These are phyloP conservation scores for Penaeus vannamei DNA, from an alignment of 1,140 invertebrate genomes.

Conservation along the genomic window DNA sequence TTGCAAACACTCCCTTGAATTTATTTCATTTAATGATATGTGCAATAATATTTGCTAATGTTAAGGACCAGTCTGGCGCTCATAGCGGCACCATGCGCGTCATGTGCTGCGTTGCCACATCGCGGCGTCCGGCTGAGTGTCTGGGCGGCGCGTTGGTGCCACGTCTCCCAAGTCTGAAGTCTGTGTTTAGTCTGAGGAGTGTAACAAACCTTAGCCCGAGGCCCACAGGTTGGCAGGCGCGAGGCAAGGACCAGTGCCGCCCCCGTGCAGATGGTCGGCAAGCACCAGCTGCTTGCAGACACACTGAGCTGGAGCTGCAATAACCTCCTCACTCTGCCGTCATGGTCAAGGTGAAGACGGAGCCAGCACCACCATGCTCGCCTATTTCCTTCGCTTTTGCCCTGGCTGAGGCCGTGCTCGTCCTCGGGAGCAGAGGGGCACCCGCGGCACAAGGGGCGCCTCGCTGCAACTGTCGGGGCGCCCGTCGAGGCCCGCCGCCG, in stretches of 20 bases:
- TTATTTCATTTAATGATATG: no score
- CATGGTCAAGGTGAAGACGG: constrained; percentile 23
- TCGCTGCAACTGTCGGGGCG: background rate
- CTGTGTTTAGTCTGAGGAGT: constrained; percentile 31
- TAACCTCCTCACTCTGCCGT: background rate
- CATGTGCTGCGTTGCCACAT: constrained; percentile 12
- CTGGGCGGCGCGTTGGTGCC: constrained; percentile 9
- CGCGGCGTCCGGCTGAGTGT: constrained; percentile 21
- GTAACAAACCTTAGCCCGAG: constrained; percentile 25
- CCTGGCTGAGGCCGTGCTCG: background rate
- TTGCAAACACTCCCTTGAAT: no score
- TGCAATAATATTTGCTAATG: no score
- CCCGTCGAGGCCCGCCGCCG: background rate
- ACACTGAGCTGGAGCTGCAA: constrained; percentile 7
- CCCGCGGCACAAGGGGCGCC: background rate
- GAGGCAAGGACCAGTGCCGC: background rate
- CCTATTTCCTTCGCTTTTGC: constrained; percentile 6
- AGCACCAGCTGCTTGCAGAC: constrained; percentile 11
- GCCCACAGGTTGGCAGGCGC: constrained; percentile 12
- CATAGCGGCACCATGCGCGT: constrained; percentile 22
- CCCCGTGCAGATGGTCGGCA: constrained; percentile 23
- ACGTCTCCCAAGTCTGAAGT: constrained; percentile 20
- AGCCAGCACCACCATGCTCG: background rate
- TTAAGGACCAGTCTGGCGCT: background rate
- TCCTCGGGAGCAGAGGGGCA: background rate